phyloP scores from a whole-genome alignment of 1,140 invertebrate species.

The Lucilia cuprina region DNA sequence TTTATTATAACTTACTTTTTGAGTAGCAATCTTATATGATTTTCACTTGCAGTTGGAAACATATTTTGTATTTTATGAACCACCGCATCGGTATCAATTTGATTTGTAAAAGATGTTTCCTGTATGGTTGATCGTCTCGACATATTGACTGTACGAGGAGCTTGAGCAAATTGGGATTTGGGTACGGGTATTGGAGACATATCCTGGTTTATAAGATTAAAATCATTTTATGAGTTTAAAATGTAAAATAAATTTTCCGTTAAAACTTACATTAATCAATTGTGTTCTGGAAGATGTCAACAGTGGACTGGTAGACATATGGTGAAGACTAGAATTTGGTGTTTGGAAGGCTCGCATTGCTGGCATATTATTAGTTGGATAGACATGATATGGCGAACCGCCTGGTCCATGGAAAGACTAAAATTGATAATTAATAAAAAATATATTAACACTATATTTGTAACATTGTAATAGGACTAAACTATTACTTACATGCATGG shows the following conservation, averaged over 20 bases:
- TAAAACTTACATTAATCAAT: slow-evolving; percentile 27
- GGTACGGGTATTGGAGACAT: slow-evolving; percentile 62
- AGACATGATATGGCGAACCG: slow-evolving; percentile 59
- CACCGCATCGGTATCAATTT: slow-evolving; percentile 72
- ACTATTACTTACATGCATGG: slow-evolving; percentile 64
- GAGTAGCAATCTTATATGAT: slow-evolving; percentile 83
- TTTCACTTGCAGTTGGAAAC: slow-evolving; percentile 89
- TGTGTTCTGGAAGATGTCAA: slow-evolving; percentile 46
- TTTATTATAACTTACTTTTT: slow-evolving; percentile 76
- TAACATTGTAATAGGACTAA: not conserved
- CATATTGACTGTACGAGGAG: slow-evolving; percentile 63
- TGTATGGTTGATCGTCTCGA: slow-evolving; percentile 68
- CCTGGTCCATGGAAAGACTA: slow-evolving; percentile 39
- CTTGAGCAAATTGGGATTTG: slow-evolving; percentile 48
- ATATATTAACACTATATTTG: no score
- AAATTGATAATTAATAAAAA: not conserved
- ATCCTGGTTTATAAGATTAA: slow-evolving; percentile 46
- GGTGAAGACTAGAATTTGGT: slow-evolving; percentile 50
- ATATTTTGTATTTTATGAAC: slow-evolving; percentile 86
- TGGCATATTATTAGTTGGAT: slow-evolving; percentile 59
- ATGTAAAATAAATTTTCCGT: not conserved
- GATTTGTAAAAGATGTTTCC: slow-evolving; percentile 71
- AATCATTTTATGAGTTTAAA: no score
- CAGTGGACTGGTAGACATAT: slow-evolving; percentile 59
- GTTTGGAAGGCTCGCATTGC: slow-evolving; percentile 60